These are phyloP conservation scores for Cyanistes caeruleus DNA, from an alignment of 2,113 vertebrate genomes.

Conservation along the genomic window DNA sequence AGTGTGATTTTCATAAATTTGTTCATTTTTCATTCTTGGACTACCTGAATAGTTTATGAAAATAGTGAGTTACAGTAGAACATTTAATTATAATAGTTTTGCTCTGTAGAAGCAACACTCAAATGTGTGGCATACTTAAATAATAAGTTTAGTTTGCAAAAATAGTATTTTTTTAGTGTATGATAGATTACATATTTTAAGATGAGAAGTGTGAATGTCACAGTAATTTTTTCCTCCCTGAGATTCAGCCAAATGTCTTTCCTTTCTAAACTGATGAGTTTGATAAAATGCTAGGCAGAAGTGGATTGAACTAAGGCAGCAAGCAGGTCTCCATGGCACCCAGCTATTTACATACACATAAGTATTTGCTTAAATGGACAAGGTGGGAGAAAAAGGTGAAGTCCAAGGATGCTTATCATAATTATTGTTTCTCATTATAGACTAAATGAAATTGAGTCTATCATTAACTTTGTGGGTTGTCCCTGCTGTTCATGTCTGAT, in stretches of 20 bases:
- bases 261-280: background rate
- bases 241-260: background rate
- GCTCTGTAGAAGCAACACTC: background rate
- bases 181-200: background rate
- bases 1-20: background rate
- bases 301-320: background rate
- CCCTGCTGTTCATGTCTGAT: background rate
- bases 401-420: background rate
- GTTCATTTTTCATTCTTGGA: background rate
- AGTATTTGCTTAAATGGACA: background rate
- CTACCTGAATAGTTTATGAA: constrained; percentile 8
- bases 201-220: background rate
- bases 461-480: background rate
- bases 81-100: background rate
- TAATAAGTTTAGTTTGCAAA: constrained; percentile 2
- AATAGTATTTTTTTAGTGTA: background rate
- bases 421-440: background rate
- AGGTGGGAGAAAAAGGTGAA: background rate
- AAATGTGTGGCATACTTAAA: background rate
- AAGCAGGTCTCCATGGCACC: background rate
- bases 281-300: background rate
- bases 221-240: background rate
- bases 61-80: background rate
- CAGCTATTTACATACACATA: background rate
- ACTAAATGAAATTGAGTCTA: background rate